Evolutionary conservation across 2,888 invertebrate species (phyloP), one percentile per base, ranked within the genome.

Genomic region (Magallana nippona): DNA sequence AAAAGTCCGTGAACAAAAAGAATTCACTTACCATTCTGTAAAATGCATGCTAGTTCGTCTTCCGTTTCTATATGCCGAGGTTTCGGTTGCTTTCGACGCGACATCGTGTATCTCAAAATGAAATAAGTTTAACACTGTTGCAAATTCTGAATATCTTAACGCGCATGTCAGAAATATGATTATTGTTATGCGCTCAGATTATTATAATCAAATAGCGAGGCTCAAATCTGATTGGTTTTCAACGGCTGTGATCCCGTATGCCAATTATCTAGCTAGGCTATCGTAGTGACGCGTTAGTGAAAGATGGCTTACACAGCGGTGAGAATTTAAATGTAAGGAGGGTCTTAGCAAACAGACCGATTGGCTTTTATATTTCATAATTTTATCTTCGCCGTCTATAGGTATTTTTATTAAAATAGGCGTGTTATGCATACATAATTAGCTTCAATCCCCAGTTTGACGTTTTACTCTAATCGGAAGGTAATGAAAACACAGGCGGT

Each of bases 131-230:
- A 62, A 27, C 71, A 79, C 80, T 82, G 83, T 80, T 82, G 79
- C 81, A 85, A 83, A 83, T 83, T 85, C 83, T 62, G 78, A 80
- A 81, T 78, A 83, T 85, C 81, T 83, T 81, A 82, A 62, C 84
- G 85, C 85, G 85, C 85, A 86, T 86, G 85, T 86, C 85, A 82
- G 84, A 84, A 86, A 77, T 86, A 86, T 86, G 85, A 86, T 86
- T 86, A 86, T 83, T 80, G 80, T 84, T 58, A 81, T 84, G 83
- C 79, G 63, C 58, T 79, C 77, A 71, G 80, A 84, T 86, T 84
- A 86, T 84, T 71, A 83, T 84, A 85, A 85, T 85, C 83, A 85
- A 85, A 85, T 85, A 79, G 85, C 81, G 82, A 83, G 82, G 71
- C 71, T 71, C 11, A 71, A 71, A 71, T 71, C 71, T 71, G 71